phyloP scores from a whole-genome alignment of 2,113 vertebrate genomes.

The Lagenorhynchus albirostris region DNA sequence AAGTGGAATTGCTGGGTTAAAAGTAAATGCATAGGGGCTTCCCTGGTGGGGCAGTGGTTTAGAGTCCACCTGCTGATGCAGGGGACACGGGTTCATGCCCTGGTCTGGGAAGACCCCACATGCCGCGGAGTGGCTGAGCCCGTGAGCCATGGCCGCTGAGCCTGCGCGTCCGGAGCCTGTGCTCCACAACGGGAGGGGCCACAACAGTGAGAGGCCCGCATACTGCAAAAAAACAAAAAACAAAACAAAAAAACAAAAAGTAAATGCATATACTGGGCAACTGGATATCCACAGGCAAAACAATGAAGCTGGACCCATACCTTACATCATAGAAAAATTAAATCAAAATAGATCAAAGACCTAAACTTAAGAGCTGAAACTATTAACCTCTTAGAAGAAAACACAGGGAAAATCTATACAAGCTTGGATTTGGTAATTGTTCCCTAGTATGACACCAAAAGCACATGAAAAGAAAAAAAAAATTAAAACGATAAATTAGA shows the following conservation, averaged over 20 bases:
- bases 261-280: neutral
- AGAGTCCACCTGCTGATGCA: too few species aligned
- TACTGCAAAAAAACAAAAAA: too few species aligned
- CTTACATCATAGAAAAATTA: neutral
- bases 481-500: neutral
- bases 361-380: neutral
- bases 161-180: too few species aligned
- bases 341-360: neutral
- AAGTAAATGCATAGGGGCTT: neutral
- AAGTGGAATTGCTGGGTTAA: neutral
- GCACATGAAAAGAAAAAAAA: neutral
- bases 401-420: neutral
- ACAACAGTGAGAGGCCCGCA: too few species aligned
- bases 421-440: neutral
- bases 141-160: too few species aligned
- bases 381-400: neutral
- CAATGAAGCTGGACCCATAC: neutral
- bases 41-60: accelerated
- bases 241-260: neutral
- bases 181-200: too few species aligned
- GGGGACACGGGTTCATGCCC: too few species aligned
- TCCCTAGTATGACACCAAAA: neutral
- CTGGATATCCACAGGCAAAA: neutral
- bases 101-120: too few species aligned
- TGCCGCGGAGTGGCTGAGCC: too few species aligned